A percentile compares a stretch with the other conserved stretches of the same genome.
These are phyloP conservation scores for Lepidurus apus DNA, from an alignment of 1,140 invertebrate genomes.

Conservation along the genomic window DNA sequence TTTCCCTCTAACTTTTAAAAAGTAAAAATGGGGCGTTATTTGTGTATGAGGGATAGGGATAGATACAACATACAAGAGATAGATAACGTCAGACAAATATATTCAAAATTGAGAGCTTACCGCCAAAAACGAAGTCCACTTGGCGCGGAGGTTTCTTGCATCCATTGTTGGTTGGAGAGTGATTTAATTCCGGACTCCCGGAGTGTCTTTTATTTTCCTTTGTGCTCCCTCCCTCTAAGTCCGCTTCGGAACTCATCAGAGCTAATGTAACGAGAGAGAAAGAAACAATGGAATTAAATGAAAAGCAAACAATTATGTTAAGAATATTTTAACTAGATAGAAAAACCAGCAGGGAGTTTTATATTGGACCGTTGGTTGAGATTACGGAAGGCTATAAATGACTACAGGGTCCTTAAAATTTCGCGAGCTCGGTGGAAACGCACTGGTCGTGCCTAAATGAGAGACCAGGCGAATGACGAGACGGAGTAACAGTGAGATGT, in stretches of 20 bases:
- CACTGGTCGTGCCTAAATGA: too few relatives aligned
- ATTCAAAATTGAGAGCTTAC: background rate
- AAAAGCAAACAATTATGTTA: background rate
- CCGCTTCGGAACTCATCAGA: constrained; percentile 12
- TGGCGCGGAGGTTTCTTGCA: background rate
- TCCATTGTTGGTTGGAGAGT: background rate
- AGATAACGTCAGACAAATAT: background rate
- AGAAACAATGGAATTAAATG: too few relatives aligned
- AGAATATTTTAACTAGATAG: background rate
- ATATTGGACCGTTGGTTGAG: too few relatives aligned
- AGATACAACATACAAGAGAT: too few relatives aligned
- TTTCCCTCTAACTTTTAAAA: too few relatives aligned
- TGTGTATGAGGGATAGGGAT: background rate
- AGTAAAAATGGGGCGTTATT: background rate
- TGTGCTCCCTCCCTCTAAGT: background rate
- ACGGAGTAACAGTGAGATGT: too few relatives aligned
- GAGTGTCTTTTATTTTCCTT: background rate
- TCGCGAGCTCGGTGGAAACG: too few relatives aligned
- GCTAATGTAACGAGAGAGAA: background rate
- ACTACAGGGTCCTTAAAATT: too few relatives aligned
- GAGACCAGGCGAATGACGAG: too few relatives aligned
- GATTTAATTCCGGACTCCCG: background rate
- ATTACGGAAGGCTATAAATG: too few relatives aligned
- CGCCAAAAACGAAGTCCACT: background rate
- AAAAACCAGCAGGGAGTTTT: background rate